Evolutionary conservation across 2,888 invertebrate genomes (phyloP), one percentile per base, ranked within the genome.

Genomic region (Apamea crenata): DNA sequence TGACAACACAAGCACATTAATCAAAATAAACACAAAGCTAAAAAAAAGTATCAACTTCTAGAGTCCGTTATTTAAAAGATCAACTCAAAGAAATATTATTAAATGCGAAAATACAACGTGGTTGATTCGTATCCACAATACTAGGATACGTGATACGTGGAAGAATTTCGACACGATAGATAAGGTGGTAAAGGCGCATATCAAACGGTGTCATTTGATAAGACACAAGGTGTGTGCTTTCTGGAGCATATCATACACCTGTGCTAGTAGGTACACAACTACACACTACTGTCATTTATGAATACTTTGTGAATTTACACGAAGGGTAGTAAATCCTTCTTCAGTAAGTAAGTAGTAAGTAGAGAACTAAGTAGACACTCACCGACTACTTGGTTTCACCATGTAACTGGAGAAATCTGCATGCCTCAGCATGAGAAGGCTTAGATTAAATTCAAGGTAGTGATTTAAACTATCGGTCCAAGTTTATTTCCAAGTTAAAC

Each of bases 141-240:
- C 87, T 94, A 93, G 92, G 93, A 92, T 94, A 92, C 87, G 91
- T 92, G 93, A 93, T 95, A 95, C 94, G 96, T 96, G 96, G 95
- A 96, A 95, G 95, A 96, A 96, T 97, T 97, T 96, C 96, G 95
- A 96, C 96, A 96, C 93, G 93, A 93, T 93, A 96, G 96, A 96
- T 96, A 96, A 96, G 94, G 93, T 93, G 91, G 93, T 91, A 93
- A 92, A 94, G 94, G 91, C 94, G 91, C 95, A 86, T 96, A 96
- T 96, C 96, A 96, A 96, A 96, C 94, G 95, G 96, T 96, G 96
- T 96, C 96, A 96, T 93, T 95, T 94, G 96, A 96, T 96, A 96
- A 96, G 93, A 91, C 90, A 89, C 92, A 92, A 95, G 95, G 96
- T 95, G 95, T 93, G 94, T 92, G 94, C 93, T 94, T 95, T 95